Base-by-base conservation (phyloP, 2,113 vertebrate genomes). In the Ammodytes marinus region DNA sequence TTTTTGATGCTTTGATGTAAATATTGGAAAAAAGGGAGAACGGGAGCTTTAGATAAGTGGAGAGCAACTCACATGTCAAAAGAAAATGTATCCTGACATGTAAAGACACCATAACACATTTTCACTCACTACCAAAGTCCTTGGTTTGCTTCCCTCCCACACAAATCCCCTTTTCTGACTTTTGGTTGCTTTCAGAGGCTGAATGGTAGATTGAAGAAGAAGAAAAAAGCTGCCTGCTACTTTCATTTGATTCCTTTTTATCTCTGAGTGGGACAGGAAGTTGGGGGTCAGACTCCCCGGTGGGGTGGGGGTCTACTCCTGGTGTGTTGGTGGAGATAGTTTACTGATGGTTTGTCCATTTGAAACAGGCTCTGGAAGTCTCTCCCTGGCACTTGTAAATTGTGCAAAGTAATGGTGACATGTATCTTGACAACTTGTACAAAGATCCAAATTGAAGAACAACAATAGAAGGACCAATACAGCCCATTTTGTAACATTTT, bases 401-500 rank as follows among this genome's bases (percentile, higher is more conserved):
- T 96, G 95, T 96, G 94, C 90, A 95, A 94, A 94, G 90, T 93
- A 88, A 94, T 90, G 93, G 88, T 74, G 92, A 86, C 87, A 86
- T 94, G 77, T 95, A 90, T 95, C 94, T 96, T 93, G 86, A 91
- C 92, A 94, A 92, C 95, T 96, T 96, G 95, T 96, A 96, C 91
- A 96, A 96, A 96, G 89, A 95, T 94, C 93, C 93, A 92, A 95
- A 95, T 93, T 94, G 93, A 94, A 93, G 93, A 95, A 95, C 93
- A 95, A 95, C 91, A 94, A 95, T 91, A 87, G 93, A 89, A 96
- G 96, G 97, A 98, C 96, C 96, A 97, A 97, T 97, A 96, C 96
- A 97, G 94, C 95, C 95, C 96, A 94, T 97, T 97, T 97, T 97
- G 95, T 98, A 98, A 99, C 95, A 96, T 98, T 97, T 96, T 97